A percentile compares a stretch with the other conserved stretches of the same genome.
These are phyloP conservation scores for Drosophila ezoana DNA, from an alignment of 2,888 invertebrate species.

Conservation along the genomic window DNA sequence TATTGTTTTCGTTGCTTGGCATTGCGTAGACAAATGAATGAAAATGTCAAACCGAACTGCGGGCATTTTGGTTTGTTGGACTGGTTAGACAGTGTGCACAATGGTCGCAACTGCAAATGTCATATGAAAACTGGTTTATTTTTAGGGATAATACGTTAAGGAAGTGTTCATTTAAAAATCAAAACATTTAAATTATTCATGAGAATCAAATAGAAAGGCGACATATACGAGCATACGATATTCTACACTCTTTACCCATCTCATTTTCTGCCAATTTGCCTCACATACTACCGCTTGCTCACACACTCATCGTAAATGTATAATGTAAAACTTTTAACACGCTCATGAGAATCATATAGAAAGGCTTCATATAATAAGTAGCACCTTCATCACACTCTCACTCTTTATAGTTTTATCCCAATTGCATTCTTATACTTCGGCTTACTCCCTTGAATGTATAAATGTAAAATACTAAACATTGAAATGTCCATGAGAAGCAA, in stretches of 20 bases:
- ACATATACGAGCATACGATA: neutral
- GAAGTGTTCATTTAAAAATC: neutral
- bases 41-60: slow-evolving; percentile 73
- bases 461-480: no score
- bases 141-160: neutral
- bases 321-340: no score
- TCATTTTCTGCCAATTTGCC: no score
- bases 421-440: no score
- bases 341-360: neutral
- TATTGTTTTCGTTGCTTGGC: slow-evolving; percentile 27
- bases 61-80: slow-evolving; percentile 38
- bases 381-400: no score
- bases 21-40: slow-evolving; percentile 79
- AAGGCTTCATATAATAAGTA: no score
- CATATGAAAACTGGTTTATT: slow-evolving; percentile 3
- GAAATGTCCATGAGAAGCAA: no score
- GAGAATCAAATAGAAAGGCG: neutral
- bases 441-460: no score
- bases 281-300: no score
- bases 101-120: slow-evolving; percentile 1
- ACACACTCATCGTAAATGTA: neutral
- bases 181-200: neutral
- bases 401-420: no score
- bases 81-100: slow-evolving; percentile 16
- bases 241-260: no score